Evolutionary conservation across 2,797 vertebrate genomes (phyloP).

Genomic region (Chrosomus eos): DNA sequence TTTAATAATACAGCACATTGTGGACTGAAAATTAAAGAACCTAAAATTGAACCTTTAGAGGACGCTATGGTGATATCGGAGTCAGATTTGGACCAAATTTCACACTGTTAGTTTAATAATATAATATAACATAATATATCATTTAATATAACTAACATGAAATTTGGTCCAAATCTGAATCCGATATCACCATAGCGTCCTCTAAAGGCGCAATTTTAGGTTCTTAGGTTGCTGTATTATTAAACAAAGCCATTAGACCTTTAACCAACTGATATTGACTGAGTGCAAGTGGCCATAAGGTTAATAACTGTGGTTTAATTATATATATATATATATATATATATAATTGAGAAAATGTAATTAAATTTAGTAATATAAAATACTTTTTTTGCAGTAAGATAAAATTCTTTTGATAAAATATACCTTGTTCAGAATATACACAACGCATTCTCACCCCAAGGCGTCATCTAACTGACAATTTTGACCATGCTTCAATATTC

Average conservation of each 20-base stretch:
- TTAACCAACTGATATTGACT: slow-evolving; percentile 38
- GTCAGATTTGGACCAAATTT: neutral
- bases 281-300: slow-evolving; percentile 2
- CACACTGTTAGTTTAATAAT: too few species aligned
- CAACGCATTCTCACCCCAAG: too few species aligned
- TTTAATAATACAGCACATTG: slow-evolving; percentile 33
- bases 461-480: too few species aligned
- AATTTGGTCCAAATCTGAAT: neutral
- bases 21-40: neutral
- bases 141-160: neutral
- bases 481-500: too few species aligned
- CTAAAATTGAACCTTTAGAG: neutral
- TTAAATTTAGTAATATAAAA: neutral
- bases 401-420: too few species aligned
- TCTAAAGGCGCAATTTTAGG: neutral
- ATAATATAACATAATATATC: too few species aligned
- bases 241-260: slow-evolving; percentile 30
- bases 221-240: slow-evolving; percentile 6
- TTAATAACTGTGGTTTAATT: slow-evolving; percentile 42
- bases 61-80: neutral
- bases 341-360: neutral
- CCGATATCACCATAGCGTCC: neutral
- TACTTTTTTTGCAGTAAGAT: too few species aligned
- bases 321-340: too few species aligned
- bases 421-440: too few species aligned